Percentiles rank a stretch among this genome's conserved stretches.
phyloP scores from a whole-genome alignment of 1,140 invertebrate species.

The Cataglyphis hispanica region DNA sequence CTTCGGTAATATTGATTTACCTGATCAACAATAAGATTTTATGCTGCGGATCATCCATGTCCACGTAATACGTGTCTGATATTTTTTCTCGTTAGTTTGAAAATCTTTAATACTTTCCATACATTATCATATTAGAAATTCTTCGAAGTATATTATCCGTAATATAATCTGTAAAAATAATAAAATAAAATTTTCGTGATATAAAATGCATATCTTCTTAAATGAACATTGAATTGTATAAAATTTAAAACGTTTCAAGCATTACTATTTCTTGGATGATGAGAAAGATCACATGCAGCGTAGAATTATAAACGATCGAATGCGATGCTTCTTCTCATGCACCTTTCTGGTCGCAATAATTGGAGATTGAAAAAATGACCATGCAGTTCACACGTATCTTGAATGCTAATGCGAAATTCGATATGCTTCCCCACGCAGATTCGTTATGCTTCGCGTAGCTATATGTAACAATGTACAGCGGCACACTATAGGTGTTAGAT shows the following conservation, averaged over 20 bases:
- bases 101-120: not conserved
- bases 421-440: conserved; percentile 46
- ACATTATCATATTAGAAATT: too few species aligned
- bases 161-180: too few species aligned
- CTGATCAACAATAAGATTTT: conserved; percentile 48
- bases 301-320: not conserved
- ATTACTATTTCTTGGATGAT: too few species aligned
- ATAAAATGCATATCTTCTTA: not conserved
- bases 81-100: not conserved
- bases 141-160: too few species aligned
- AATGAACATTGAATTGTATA: not conserved
- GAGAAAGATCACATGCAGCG: too few species aligned
- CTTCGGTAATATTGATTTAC: conserved; percentile 58
- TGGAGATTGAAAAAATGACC: conserved; percentile 7
- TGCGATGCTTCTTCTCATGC: not conserved
- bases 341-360: not conserved
- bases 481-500: conserved; percentile 65
- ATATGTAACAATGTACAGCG: conserved; percentile 63
- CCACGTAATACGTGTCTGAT: not conserved
- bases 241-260: not conserved
- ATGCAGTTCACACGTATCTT: not conserved
- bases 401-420: conserved; percentile 55
- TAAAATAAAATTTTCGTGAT: not conserved
- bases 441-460: conserved; percentile 22
- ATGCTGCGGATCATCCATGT: not conserved